Conservation (phyloP, 2,797 vertebrate species). For the Sparus aurata region DNA sequence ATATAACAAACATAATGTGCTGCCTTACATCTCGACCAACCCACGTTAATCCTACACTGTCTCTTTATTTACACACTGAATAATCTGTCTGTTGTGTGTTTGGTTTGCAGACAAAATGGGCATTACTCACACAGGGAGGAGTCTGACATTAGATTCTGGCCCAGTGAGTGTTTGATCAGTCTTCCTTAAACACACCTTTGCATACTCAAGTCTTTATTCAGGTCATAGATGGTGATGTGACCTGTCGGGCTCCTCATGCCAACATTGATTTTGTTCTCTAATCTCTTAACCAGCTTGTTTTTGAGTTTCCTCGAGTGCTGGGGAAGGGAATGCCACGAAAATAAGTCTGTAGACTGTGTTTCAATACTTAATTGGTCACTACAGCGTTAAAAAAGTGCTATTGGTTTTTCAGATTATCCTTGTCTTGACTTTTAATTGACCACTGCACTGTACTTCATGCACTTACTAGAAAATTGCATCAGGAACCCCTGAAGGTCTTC, state of each 20-base stretch:
- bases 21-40: neutral
- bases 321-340: neutral
- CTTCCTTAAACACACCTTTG: neutral
- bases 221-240: constrained; percentile 10
- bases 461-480: neutral
- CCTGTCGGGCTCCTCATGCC: neutral
- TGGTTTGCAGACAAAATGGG: constrained; percentile 61
- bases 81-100: constrained; percentile 25
- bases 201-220: neutral
- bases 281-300: neutral
- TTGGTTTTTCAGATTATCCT: constrained; percentile 2
- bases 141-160: constrained; percentile 65
- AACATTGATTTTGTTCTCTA: neutral
- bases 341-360: neutral
- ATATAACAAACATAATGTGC: neutral
- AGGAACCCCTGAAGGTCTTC: neutral
- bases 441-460: neutral
- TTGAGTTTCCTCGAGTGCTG: neutral
- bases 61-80: neutral
- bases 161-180: constrained; percentile 58
- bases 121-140: constrained; percentile 59
- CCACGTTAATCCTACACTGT: neutral
- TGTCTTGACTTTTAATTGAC: neutral
- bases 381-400: neutral
- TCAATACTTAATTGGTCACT: constrained; percentile 3